Conservation (phyloP, 2,797 vertebrate genomes). For the Sebastolobus alascanus region DNA sequence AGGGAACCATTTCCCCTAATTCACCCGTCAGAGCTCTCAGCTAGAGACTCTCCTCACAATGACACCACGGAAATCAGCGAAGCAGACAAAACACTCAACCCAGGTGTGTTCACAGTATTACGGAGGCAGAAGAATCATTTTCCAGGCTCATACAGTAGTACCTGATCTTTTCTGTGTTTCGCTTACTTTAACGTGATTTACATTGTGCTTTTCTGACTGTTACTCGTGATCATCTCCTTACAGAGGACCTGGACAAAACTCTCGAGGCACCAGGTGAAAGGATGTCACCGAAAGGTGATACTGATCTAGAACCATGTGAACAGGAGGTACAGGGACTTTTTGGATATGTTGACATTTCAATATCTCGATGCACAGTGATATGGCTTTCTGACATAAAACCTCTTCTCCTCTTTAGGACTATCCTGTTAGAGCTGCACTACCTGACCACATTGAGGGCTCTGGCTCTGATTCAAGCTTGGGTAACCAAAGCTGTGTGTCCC, state of each 20-base stretch:
- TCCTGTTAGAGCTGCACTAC: neutral
- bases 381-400: neutral
- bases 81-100: constrained; percentile 81
- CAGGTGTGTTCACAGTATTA: constrained; percentile 82
- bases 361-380: neutral
- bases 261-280: constrained; percentile 66
- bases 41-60: constrained; percentile 62
- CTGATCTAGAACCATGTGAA: constrained; percentile 36
- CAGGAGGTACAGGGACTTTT: constrained; percentile 46
- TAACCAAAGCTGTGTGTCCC: constrained; percentile 56
- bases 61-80: constrained; percentile 78
- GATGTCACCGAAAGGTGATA: constrained; percentile 55
- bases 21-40: constrained; percentile 83
- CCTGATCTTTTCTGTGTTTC: neutral
- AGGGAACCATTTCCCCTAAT: constrained; percentile 92
- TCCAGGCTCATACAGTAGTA: neutral
- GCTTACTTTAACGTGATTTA: neutral
- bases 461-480: constrained; percentile 24
- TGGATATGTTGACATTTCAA: neutral
- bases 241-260: constrained; percentile 86
- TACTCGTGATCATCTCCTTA: neutral
- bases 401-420: constrained; percentile 49
- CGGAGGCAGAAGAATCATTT: neutral
- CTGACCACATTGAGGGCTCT: constrained; percentile 35
- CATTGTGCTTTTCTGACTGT: neutral